These are phyloP conservation scores for Chironomus tepperi DNA, from an alignment of 1,140 invertebrate species.

Conservation along the genomic window DNA sequence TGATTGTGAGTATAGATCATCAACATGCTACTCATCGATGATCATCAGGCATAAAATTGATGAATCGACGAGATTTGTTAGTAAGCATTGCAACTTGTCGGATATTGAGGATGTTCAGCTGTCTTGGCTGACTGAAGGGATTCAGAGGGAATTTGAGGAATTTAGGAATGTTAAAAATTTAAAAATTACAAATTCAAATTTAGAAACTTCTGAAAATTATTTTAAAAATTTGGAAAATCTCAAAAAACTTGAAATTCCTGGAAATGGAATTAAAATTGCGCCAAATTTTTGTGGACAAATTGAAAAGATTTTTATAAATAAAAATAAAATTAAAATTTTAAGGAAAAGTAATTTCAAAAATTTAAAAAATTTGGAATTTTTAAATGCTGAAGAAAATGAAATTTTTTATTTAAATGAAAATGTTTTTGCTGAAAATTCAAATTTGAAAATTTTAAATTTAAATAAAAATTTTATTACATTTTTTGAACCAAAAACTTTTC, in stretches of 20 bases:
- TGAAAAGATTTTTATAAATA: not conserved
- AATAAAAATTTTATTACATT: slow-evolving; percentile 24
- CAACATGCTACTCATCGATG: not conserved
- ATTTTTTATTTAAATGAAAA: not conserved
- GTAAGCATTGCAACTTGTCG: not conserved
- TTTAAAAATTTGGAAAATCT: not conserved
- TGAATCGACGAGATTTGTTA: not conserved
- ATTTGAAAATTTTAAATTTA: not conserved
- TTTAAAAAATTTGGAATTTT: not conserved
- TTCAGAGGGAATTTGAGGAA: not conserved
- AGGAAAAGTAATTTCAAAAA: not conserved
- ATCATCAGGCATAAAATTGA: not conserved
- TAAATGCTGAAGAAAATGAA: not conserved
- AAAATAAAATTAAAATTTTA: slow-evolving; percentile 19
- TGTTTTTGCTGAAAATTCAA: not conserved
- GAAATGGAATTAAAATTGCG: slow-evolving; percentile 44
- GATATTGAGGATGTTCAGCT: not conserved
- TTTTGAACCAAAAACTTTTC: not conserved
- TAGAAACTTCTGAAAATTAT: not conserved
- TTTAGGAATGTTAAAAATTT: not conserved
- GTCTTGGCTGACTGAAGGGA: not conserved
- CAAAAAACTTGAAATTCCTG: not conserved
- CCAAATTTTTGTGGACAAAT: not conserved
- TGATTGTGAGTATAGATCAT: too few relatives aligned
- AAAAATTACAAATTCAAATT: not conserved